Evolutionary conservation across 1,140 invertebrate species (phyloP), one percentile per base, ranked within the genome.

Genomic region (Cyclargus thomasi): DNA sequence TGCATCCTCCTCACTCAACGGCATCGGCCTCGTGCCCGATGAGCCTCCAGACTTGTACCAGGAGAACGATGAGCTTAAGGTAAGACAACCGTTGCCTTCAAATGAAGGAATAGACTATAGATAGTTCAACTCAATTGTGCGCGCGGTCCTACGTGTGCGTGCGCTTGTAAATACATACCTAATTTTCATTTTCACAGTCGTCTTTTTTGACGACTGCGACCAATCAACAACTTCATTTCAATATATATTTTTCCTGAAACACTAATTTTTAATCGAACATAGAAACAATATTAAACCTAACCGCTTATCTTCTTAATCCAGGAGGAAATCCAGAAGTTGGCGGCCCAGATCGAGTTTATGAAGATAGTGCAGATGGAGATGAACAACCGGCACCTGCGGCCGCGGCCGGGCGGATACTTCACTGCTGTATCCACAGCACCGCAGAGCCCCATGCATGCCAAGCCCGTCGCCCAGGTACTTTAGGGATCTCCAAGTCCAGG

Each of bases 361-460:
- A 97, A 97, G 88, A 97, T 97, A 78, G 96, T 97, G 8, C 95
- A 97, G 73, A 97, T 97, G 97, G 95, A 97, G 82, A 94, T 96
- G 88, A 96, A 97, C 86, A 97, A 97, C 85, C 91, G 96, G 17
- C 97, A 97, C 83, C 85, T 97, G 67, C 95, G 96, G 75, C 95
- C 95, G 57, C 95, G 96, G 76, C 93, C 94, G 3, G 95, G 95
- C 11, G 94, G 95, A 11, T 96, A 96, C 82, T 96, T 97, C 84
- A 94, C 92, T 65, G 85, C 92, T 80, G 81, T 73, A 64, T 67
- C 76, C 0, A 76, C 90, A 79, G 78, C 88, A 59, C 90, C 77
- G 6, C 82, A 85, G 68, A 88, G 85, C 71, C 87, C 87, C 10
- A 88, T 88, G 76, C 86, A 91, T 63, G 67, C 86, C 47, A 82